phyloP scores from a whole-genome alignment of 2,113 vertebrate genomes.

The Dromiciops gliroides region DNA sequence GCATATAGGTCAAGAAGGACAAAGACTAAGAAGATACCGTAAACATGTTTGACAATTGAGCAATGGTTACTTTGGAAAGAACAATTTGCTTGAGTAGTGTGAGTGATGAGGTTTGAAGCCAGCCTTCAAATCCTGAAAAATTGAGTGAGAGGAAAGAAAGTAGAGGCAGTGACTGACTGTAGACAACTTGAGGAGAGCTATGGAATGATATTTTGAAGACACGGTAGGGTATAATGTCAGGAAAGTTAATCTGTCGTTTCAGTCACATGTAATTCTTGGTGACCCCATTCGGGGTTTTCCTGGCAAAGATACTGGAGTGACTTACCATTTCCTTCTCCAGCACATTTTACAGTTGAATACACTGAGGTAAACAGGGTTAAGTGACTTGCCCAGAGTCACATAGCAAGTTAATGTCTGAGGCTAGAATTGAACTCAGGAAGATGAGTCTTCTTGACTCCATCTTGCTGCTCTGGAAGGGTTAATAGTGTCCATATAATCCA shows the following conservation, averaged over 20 bases:
- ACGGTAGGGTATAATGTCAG: not conserved
- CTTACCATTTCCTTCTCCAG: not conserved
- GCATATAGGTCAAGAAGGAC: not conserved
- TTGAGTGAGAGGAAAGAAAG: not conserved
- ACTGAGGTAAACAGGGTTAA: not conserved
- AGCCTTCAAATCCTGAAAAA: not conserved
- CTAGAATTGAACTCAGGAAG: not conserved
- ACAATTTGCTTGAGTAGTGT: not conserved
- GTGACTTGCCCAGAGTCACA: not conserved
- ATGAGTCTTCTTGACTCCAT: not conserved
- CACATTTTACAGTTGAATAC: not conserved
- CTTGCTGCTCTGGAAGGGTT: not conserved
- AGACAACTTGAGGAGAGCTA: not conserved
- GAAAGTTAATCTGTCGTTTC: not conserved
- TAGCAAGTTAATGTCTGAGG: not conserved
- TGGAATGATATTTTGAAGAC: not conserved
- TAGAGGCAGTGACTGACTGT: not conserved
- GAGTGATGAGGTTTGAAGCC: not conserved
- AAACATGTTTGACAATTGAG: not conserved
- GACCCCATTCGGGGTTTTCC: not conserved
- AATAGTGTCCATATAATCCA: not conserved
- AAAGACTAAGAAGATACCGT: not conserved
- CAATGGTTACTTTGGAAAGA: not conserved
- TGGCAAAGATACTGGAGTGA: not conserved
- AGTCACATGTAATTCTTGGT: not conserved